phyloP scores from a whole-genome alignment of 2,888 invertebrate genomes.

The Tholera decimalis region DNA sequence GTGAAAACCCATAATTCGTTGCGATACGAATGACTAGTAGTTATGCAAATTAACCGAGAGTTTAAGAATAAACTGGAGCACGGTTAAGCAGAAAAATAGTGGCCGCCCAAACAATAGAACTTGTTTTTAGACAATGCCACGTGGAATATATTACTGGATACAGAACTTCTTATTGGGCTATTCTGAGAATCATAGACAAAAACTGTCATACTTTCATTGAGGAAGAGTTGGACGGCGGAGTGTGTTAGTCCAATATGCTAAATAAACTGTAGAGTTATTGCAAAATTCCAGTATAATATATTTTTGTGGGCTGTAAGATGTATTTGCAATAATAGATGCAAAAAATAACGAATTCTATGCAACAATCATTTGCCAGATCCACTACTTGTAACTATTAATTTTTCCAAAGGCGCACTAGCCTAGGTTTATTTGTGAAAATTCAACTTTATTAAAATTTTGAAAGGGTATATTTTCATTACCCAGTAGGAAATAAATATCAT shows the following conservation, averaged over 20 bases:
- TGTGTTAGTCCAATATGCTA: conserved; percentile 6
- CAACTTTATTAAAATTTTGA: too few relatives aligned
- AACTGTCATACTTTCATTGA: not conserved
- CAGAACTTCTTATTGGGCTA: too few relatives aligned
- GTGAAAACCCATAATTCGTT: conserved; percentile 49
- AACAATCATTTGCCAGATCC: not conserved
- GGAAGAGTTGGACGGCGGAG: conserved; percentile 1
- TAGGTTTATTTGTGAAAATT: not conserved
- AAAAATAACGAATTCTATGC: too few relatives aligned
- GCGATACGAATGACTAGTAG: conserved; percentile 15
- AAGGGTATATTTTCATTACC: too few relatives aligned
- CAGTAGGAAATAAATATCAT: too few relatives aligned
- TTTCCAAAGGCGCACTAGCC: not conserved
- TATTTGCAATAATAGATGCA: too few relatives aligned
- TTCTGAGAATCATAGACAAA: not conserved
- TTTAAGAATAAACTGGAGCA: not conserved
- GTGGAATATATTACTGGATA: not conserved
- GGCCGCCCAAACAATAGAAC: not conserved
- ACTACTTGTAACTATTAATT: not conserved
- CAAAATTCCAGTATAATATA: too few relatives aligned
- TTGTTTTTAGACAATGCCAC: not conserved
- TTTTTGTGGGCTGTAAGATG: too few relatives aligned
- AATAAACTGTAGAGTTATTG: not conserved
- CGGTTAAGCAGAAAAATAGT: not conserved
- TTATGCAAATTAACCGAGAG: conserved; percentile 32